Percentiles rank a stretch among this genome's conserved stretches.
These are phyloP conservation scores for Cephonodes hylas DNA, from an alignment of 2,888 invertebrate genomes.

Conservation along the genomic window DNA sequence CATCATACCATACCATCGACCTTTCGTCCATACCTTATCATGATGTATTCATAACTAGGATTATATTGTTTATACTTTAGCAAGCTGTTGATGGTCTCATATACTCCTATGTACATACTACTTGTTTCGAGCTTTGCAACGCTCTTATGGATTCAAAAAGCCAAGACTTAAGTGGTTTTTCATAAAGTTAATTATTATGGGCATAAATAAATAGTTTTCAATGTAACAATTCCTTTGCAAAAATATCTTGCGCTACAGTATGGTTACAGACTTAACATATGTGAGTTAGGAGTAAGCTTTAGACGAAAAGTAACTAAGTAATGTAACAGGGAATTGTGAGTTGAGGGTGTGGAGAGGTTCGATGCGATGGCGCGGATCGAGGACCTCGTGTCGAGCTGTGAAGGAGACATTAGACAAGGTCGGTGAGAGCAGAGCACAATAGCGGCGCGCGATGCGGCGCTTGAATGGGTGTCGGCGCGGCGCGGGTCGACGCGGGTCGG, in stretches of 20 bases:
- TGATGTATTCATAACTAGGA: background rate
- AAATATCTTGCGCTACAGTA: too few species aligned
- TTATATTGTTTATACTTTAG: background rate
- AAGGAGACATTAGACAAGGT: slow-evolving; percentile 48
- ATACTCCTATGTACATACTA: too few species aligned
- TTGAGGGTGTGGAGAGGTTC: slow-evolving; percentile 10
- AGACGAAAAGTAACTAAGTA: background rate
- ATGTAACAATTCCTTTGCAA: too few species aligned
- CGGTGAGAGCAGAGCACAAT: slow-evolving; percentile 33
- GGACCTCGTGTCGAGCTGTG: slow-evolving; percentile 40
- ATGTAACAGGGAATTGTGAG: background rate
- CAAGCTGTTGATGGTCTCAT: too few species aligned
- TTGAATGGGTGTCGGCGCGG: slow-evolving; percentile 35
- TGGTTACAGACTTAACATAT: background rate
- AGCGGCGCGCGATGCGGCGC: slow-evolving; percentile 35
- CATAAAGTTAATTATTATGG: too few species aligned
- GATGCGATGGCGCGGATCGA: slow-evolving; percentile 30
- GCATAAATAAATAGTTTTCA: too few species aligned
- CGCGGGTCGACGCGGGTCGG: slow-evolving; percentile 36
- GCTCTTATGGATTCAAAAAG: too few species aligned
- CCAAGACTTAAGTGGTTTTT: too few species aligned
- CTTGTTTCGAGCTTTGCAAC: too few species aligned
- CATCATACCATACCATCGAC: background rate
- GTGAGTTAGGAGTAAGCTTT: background rate
- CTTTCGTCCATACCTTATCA: too few species aligned